Evolutionary conservation across 1,140 invertebrate genomes (phyloP).

Genomic region (Pomacea maculata): DNA sequence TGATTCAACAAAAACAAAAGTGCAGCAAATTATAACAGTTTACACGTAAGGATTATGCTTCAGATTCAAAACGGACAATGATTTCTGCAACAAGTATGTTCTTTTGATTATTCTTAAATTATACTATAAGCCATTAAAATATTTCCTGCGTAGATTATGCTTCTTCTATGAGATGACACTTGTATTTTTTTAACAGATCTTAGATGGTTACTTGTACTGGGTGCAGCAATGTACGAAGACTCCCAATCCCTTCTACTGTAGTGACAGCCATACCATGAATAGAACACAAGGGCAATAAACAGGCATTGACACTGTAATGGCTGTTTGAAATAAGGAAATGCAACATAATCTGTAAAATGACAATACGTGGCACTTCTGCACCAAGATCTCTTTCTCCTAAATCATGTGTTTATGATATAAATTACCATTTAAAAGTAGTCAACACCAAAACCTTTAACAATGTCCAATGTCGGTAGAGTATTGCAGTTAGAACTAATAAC

Average conservation of each 20-base stretch:
- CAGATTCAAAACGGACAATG: background rate
- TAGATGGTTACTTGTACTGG: conserved; percentile 48
- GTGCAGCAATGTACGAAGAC: conserved; percentile 66
- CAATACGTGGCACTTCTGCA: background rate
- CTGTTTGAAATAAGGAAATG: conserved; percentile 64
- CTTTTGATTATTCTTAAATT: too few species aligned
- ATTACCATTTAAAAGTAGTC: background rate
- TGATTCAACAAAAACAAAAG: background rate
- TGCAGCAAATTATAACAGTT: background rate
- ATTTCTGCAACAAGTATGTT: too few species aligned
- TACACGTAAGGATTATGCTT: background rate
- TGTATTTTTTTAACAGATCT: background rate
- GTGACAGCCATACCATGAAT: conserved; percentile 80
- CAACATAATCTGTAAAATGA: background rate
- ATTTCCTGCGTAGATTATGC: background rate
- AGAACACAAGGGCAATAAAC: conserved; percentile 75
- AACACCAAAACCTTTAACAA: too few species aligned
- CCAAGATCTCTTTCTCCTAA: background rate
- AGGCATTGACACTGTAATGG: conserved; percentile 84
- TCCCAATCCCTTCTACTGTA: conserved; percentile 82
- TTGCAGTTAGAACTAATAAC: too few species aligned
- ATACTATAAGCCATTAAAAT: background rate
- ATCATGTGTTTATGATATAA: background rate
- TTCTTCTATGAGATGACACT: background rate
- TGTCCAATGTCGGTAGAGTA: too few species aligned